phyloP scores from a whole-genome alignment of 2,797 vertebrate species.

The Girardinus metallicus region DNA sequence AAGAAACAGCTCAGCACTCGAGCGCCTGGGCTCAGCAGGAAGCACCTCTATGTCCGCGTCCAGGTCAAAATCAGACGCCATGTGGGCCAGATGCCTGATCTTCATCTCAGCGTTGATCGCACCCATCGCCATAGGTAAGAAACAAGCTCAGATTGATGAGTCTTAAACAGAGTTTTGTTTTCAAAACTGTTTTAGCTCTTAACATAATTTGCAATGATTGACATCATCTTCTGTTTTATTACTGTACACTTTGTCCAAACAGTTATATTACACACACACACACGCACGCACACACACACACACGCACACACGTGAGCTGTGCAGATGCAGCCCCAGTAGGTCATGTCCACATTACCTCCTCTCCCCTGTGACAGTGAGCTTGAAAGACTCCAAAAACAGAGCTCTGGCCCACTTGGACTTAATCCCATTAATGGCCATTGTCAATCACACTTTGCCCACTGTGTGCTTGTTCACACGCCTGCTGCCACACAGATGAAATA shows the following conservation, averaged over 20 bases:
- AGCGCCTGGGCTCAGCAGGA: constrained; percentile 73
- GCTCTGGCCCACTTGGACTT: constrained; percentile 74
- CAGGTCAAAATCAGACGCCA: constrained; percentile 84
- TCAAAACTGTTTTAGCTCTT: neutral
- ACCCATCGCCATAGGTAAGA: constrained; percentile 86
- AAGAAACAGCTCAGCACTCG: constrained; percentile 62
- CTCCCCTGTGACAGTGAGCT: constrained; percentile 57
- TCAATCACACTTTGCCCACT: constrained; percentile 63
- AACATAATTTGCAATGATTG: neutral
- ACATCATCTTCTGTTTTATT: constrained; percentile 24
- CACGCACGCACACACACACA: neutral
- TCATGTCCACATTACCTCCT: constrained; percentile 46
- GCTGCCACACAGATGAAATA: constrained; percentile 36
- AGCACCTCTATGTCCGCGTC: constrained; percentile 66
- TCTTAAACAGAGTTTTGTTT: neutral
- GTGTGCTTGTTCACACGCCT: constrained; percentile 27
- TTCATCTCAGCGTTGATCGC: constrained; percentile 87
- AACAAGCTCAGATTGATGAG: neutral
- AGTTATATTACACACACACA: constrained; percentile 1
- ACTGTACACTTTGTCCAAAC: constrained; percentile 12
- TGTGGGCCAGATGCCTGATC: constrained; percentile 92
- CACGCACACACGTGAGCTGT: constrained; percentile 8
- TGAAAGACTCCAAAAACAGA: constrained; percentile 72
- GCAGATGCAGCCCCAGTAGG: constrained; percentile 55
- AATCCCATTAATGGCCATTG: constrained; percentile 79